phyloP scores from a whole-genome alignment of 2,888 invertebrate species.

The Coecobrya sp. region DNA sequence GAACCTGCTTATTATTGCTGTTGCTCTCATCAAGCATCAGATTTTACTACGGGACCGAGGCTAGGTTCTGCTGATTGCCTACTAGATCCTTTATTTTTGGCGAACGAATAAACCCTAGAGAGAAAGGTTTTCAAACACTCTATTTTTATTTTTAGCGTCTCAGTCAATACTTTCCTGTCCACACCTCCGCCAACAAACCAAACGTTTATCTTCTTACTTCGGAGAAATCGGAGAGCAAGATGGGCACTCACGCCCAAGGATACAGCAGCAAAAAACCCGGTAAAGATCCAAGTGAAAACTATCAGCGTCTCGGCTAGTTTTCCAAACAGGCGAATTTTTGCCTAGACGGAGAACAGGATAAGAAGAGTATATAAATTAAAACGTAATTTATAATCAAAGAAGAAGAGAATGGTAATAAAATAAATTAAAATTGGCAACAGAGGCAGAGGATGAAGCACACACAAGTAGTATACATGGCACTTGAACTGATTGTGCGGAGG shows the following conservation, averaged over 20 bases:
- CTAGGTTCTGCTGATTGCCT: conserved; percentile 14
- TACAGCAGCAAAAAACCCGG: conserved; percentile 77
- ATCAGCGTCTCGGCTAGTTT: conserved; percentile 73
- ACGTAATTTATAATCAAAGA: too few relatives aligned
- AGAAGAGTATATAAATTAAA: too few relatives aligned
- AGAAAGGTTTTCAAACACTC: conserved; percentile 64
- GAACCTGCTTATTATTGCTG: conserved; percentile 45
- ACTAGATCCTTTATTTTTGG: conserved; percentile 75
- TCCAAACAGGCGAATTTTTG: conserved; percentile 78
- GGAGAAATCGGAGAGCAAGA: conserved; percentile 63
- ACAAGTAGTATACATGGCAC: neutral
- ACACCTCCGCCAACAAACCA: conserved; percentile 20
- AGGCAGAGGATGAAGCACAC: neutral
- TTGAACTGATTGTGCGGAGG: neutral
- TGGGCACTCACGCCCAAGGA: conserved; percentile 70
- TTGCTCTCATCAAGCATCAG: conserved; percentile 60
- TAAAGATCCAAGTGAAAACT: conserved; percentile 77
- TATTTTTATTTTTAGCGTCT: conserved; percentile 52
- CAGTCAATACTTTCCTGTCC: conserved; percentile 23
- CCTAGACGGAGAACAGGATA: conserved; percentile 49
- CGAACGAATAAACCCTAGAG: conserved; percentile 69
- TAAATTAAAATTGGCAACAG: neutral
- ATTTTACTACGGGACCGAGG: conserved; percentile 58
- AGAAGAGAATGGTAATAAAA: too few relatives aligned
- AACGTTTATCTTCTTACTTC: conserved; percentile 72